Evolutionary conservation across 2,113 vertebrate genomes (phyloP), one percentile per base, ranked within the genome.

Genomic region (Oncorhynchus gorbuscha): DNA sequence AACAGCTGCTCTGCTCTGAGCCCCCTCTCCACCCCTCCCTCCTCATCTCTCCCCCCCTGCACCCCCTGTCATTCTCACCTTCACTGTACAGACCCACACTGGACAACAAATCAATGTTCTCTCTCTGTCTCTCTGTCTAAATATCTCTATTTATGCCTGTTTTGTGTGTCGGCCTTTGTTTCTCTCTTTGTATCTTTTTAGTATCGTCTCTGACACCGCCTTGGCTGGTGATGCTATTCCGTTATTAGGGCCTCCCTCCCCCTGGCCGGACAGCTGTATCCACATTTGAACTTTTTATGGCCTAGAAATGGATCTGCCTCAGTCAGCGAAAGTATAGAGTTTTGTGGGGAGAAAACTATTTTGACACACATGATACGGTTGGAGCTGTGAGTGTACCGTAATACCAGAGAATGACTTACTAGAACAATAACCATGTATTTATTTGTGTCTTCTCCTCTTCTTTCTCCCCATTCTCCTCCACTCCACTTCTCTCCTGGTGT

Each of bases 1-100:
- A 94, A 93, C 93, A 94, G 93, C 93, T 94, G 93, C 90, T 89
- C 93, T 94, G 92, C 89, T 89, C 78, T 77, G 84, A 80, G 35
- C 75, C 84, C 77, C 28, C 22, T 45, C 39, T 13, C 66, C 72
- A 66, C 35, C 67, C 69, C 18, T 39, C 30, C 18, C 5, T 39
- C 32, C 18, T 4, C 20, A 18, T 39, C 16, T 39, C 67, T 26
- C 0, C 28, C 1, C 12, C 14, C 16, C 67, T n/a, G 24, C 26
- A 18, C 14, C 32, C 18, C 6, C 18, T 66, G 24, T 18, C 26
- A 4, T 4, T 24, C n/a, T 70, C 69, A 68, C 66, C 66, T 68
- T 14, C 66, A 68, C 30, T 26, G 22, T 55, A 62, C 66, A 68
- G 16, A 28, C 30, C 66, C 30, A 35, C 28, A 35, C 66, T 39